These are phyloP conservation scores for Porites rus DNA, from an alignment of 92 coral and sea anemone genomes.

Conservation along the genomic window DNA sequence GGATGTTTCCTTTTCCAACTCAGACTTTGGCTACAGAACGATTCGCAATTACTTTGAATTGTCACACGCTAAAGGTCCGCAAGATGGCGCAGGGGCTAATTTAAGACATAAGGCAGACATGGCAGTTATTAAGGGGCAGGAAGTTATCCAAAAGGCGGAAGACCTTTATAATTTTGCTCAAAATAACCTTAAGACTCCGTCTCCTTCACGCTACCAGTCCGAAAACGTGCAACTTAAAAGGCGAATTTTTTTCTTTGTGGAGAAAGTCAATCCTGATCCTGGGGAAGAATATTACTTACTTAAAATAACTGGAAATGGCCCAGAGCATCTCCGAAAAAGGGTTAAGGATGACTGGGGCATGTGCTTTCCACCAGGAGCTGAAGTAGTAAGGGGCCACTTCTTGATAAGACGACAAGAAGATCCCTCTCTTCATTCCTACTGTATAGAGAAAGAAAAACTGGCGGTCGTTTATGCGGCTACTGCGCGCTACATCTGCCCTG, in stretches of 20 bases:
- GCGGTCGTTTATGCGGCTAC: constrained; percentile 47
- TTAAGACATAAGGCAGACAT: constrained; percentile 52
- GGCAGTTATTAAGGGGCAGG: neutral
- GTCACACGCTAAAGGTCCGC: constrained; percentile 74
- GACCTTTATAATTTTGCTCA: too few species aligned
- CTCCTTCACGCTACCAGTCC: neutral
- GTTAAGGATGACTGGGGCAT: constrained; percentile 31
- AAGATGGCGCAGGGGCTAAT: constrained; percentile 79
- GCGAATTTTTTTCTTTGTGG: neutral
- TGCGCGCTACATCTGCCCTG: constrained; percentile 20
- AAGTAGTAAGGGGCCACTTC: constrained; percentile 34
- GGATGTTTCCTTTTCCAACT: constrained; percentile 17
- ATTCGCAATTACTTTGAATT: constrained; percentile 61
- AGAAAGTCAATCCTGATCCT: constrained; percentile 9
- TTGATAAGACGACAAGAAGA: constrained; percentile 21
- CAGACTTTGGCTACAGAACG: constrained; percentile 47
- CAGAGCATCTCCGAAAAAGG: constrained; percentile 25
- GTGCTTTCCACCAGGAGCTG: constrained; percentile 23
- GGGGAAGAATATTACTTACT: constrained; percentile 41
- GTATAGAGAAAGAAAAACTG: constrained; percentile 25
- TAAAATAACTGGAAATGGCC: constrained; percentile 48
- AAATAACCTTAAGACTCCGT: too few species aligned
- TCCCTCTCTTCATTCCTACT: constrained; percentile 10
- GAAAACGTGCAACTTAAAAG: neutral
- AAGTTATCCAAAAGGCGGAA: too few species aligned